A percentile compares a stretch with the other conserved stretches of the same genome.
These are phyloP conservation scores for Silvanus unidentatus DNA, from an alignment of 2,888 invertebrate genomes.

Conservation along the genomic window DNA sequence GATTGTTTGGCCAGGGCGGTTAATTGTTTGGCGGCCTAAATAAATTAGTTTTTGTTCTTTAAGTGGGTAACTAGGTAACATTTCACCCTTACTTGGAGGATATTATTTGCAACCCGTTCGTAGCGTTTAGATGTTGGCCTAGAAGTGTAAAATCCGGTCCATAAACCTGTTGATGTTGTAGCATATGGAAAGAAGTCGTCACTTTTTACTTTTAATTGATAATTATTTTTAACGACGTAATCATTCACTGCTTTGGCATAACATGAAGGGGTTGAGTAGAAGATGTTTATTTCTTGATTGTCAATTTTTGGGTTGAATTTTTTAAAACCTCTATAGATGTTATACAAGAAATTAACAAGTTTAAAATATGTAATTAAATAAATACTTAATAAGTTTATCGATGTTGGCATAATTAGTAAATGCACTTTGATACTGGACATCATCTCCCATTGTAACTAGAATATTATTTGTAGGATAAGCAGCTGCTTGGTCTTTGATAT, in stretches of 20 bases:
- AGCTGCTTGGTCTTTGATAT: neutral
- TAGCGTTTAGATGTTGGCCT: slow-evolving; percentile 53
- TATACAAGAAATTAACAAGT: neutral
- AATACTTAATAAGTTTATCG: slow-evolving; percentile 43
- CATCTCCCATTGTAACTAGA: slow-evolving; percentile 50
- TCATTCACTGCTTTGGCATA: slow-evolving; percentile 64
- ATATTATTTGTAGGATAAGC: slow-evolving; percentile 56
- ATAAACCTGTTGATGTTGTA: slow-evolving; percentile 57
- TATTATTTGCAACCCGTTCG: slow-evolving; percentile 48
- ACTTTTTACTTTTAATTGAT: slow-evolving; percentile 43
- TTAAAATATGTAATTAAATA: too few relatives aligned
- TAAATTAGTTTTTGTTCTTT: slow-evolving; percentile 1
- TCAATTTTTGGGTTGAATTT: slow-evolving; percentile 10
- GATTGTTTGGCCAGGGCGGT: slow-evolving; percentile 51
- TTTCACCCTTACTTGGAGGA: slow-evolving; percentile 48
- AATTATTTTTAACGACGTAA: slow-evolving; percentile 34
- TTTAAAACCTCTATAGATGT: slow-evolving; percentile 16
- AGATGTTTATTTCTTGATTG: slow-evolving; percentile 55
- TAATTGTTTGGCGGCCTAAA: slow-evolving; percentile 64
- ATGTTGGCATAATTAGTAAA: slow-evolving; percentile 55
- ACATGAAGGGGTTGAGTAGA: slow-evolving; percentile 77
- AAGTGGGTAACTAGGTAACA: too few relatives aligned
- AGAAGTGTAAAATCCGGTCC: slow-evolving; percentile 65
- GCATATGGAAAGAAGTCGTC: slow-evolving; percentile 65
- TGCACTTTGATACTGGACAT: slow-evolving; percentile 57